Conservation (phyloP, 2,888 invertebrate species). For the Brenthis ino region DNA sequence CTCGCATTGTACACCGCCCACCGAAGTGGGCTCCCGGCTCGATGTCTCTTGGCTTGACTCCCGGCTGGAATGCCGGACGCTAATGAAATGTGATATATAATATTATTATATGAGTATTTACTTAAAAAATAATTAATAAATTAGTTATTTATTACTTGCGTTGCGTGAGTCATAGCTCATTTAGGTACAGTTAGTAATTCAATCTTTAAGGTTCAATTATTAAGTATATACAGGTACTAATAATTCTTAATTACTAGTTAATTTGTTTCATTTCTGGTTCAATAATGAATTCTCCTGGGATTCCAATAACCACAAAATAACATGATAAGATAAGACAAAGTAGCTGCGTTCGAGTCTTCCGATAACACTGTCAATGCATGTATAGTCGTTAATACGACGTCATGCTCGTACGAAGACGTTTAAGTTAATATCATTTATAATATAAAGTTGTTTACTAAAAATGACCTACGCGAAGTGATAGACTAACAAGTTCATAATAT, state of each 20-base stretch:
- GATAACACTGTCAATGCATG: conserved; percentile 69
- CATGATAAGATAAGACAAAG: conserved; percentile 77
- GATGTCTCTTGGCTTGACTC: too few species aligned
- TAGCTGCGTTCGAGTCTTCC: conserved; percentile 61
- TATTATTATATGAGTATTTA: too few species aligned
- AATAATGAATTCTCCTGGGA: conserved; percentile 12
- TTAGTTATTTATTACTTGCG: too few species aligned
- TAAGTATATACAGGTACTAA: background rate
- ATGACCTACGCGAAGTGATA: conserved; percentile 38
- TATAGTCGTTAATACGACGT: conserved; percentile 68
- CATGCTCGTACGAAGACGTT: conserved; percentile 44
- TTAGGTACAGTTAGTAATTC: too few species aligned
- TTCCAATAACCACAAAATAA: conserved; percentile 45
- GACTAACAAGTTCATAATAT: conserved; percentile 22
- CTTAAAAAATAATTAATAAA: too few species aligned
- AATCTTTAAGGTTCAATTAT: background rate
- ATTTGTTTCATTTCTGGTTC: conserved; percentile 13
- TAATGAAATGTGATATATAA: too few species aligned
- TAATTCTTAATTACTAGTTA: background rate
- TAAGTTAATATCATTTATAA: conserved; percentile 24
- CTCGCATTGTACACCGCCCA: too few species aligned
- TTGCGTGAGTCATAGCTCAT: background rate
- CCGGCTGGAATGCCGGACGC: too few species aligned
- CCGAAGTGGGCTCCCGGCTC: too few species aligned
- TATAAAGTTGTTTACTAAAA: conserved; percentile 34